Conservation (phyloP, 2,113 vertebrate genomes). For the Caracal caracal region DNA sequence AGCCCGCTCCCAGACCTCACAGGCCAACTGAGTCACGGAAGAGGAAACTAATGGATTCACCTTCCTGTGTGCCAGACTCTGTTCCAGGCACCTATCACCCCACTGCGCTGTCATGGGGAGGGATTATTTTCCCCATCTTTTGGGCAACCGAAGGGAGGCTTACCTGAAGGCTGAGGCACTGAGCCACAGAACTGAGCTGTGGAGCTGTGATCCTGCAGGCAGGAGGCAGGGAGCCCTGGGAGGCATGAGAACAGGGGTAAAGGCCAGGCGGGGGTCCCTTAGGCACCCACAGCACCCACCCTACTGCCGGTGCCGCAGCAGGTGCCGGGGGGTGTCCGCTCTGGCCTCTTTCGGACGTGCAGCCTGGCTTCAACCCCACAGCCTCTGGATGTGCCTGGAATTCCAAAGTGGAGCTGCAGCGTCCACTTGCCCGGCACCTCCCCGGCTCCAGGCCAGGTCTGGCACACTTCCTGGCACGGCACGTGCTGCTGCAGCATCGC, state of each 20-base stretch:
- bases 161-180: not conserved
- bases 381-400: slow-evolving; percentile 59
- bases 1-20: not conserved
- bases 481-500: not conserved
- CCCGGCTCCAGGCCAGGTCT: not conserved
- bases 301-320: not conserved
- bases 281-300: not conserved
- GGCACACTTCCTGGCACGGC: accelerated
- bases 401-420: not conserved
- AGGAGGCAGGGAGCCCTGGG: not conserved
- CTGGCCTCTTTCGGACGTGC: not conserved
- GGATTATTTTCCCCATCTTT: not conserved
- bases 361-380: not conserved
- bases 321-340: not conserved
- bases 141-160: not conserved
- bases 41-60: not conserved
- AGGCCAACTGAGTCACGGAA: not conserved
- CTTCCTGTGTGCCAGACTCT: not conserved
- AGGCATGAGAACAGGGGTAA: not conserved
- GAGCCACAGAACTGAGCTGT: not conserved
- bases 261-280: not conserved
- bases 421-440: not conserved
- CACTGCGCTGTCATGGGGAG: not conserved
- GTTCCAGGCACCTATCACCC: not conserved
- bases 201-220: not conserved